Conservation (phyloP, 2,113 vertebrate species). For the Panthera leo region DNA sequence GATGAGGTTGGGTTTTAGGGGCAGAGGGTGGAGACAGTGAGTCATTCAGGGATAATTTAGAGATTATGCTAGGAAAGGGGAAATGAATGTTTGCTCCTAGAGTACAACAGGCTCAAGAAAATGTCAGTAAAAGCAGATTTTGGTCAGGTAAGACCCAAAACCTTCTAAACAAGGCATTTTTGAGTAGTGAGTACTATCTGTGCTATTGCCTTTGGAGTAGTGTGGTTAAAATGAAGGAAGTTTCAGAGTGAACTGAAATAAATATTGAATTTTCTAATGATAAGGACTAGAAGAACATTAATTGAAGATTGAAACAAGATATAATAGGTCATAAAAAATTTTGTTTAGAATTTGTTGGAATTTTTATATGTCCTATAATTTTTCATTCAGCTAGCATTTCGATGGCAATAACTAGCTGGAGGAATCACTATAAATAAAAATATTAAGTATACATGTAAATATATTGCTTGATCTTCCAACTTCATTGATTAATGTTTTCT, state of each 20-base stretch:
- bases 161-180: not conserved
- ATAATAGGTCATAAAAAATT: not conserved
- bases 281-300: not conserved
- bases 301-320: not conserved
- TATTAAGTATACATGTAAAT: not conserved
- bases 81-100: not conserved
- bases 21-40: not conserved
- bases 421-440: not conserved
- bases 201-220: not conserved
- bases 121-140: not conserved
- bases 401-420: not conserved
- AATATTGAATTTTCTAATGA: conserved; percentile 18
- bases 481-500: not conserved
- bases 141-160: not conserved
- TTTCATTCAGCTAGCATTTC: not conserved
- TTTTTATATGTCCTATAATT: not conserved
- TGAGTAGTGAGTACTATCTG: not conserved
- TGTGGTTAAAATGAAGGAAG: not conserved
- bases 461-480: not conserved
- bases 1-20: not conserved
- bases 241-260: conserved; percentile 27
- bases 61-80: not conserved
- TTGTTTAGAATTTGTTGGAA: not conserved
- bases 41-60: not conserved
- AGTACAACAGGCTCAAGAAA: not conserved